Evolutionary conservation across 2,113 vertebrate species (phyloP).

Genomic region (Climacteris rufus): DNA sequence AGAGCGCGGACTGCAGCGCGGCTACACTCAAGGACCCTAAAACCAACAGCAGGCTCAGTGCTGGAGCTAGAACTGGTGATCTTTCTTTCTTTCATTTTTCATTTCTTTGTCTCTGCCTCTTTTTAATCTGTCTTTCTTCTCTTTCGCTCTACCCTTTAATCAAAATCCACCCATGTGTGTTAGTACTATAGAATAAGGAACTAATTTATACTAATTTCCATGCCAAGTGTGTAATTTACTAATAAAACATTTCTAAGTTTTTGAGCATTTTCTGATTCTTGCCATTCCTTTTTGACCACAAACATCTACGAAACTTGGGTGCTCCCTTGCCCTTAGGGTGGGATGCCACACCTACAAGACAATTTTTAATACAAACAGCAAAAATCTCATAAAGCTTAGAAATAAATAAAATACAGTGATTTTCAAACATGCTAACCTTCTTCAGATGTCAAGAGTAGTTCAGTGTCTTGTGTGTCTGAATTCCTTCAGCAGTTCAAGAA

Average conservation of each 20-base stretch:
- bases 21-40: not conserved
- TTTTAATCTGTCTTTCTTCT: not conserved
- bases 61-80: not conserved
- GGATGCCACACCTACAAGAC: not conserved
- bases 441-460: not conserved
- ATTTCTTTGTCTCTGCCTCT: not conserved
- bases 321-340: not conserved
- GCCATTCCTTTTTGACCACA: accelerated
- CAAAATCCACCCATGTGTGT: not conserved
- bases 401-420: not conserved
- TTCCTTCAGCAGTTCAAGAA: not conserved
- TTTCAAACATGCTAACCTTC: not conserved
- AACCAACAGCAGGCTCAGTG: not conserved
- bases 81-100: not conserved
- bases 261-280: not conserved
- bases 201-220: not conserved
- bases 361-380: not conserved
- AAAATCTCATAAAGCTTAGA: not conserved
- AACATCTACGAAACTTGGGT: not conserved
- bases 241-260: not conserved
- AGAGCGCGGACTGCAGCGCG: too few relatives aligned
- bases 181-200: not conserved
- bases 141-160: not conserved
- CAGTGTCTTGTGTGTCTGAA: not conserved
- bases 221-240: not conserved